Evolutionary conservation across 2,113 vertebrate genomes (phyloP), one percentile per base, ranked within the genome.

Genomic region (Brienomyrus longianalis): DNA sequence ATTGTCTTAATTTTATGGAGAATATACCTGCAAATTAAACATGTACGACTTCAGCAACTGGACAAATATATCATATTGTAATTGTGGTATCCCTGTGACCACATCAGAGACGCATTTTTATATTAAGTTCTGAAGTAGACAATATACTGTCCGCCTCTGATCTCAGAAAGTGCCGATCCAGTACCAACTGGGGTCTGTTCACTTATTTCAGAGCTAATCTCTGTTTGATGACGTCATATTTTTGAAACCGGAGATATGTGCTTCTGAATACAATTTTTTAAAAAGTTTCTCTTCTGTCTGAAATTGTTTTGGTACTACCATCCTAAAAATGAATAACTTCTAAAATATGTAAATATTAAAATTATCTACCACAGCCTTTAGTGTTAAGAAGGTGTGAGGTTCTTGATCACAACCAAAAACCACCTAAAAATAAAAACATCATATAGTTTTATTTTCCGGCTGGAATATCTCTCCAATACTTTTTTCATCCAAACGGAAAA

Each of bases 21-120:
- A 56, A 89, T 84, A 89, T 17, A 84, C 51, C 23, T 84, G 21
- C 35, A 54, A 84, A 89, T 89, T 54, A 47, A 62, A 89, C 35
- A 43, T 27, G 54, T 31, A 43, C 31, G 59, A 86, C 56, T 90
- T 90, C 56, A 43, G 17, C 83, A 86, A 62, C n/a, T 35, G 47
- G 83, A 66, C 47, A 86, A 52, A 35, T 90, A n/a, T 87, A 62
- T 47, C 35, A 10, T 31, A 27, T 54, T 39, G 84, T 62, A 59
- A 39, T 51, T 23, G 35, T 89, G 83, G 21, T 39, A 52, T 52
- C 21, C 35, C 27, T 52, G 47, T 52, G 27, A 35, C 56, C 4
- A 19, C 43, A 47, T n/a, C 13, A 4, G 7, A 51, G 2, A 90
- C 7, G 5, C 27, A 52, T 47, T 15, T 86, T 15, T 86, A 86